Evolutionary conservation across 37 sponge, comb jelly and placozoan genomes (phyloP), one percentile per base, ranked within the genome.

Genomic region (Haliclona indistincta): DNA sequence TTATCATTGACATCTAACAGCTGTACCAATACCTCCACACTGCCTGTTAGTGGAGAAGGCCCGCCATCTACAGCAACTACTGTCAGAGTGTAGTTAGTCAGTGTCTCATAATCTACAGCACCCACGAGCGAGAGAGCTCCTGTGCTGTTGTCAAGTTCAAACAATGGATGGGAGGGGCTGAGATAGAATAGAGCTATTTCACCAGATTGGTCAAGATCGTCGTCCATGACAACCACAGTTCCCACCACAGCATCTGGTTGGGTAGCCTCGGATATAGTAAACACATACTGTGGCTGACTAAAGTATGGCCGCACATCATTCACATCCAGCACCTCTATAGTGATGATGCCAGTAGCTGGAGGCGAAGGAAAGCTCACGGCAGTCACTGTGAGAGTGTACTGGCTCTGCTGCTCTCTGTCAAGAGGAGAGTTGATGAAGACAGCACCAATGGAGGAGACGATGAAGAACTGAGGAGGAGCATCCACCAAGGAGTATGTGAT

Each of bases 1-100:
- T 94, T 94, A 63, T 94, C 95, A 58, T 94, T 94, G 33, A 84
- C 38, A 67, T 94, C 91, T 11, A 61, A 0, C 38, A 94, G 77
- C 39, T 25, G 37, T 23, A 94, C 54, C 20, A 32, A 43, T 42
- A 94, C 74, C 8, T 49, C 37, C 13, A 79, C 30, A 3, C 64
- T 40, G 56, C 83, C 83, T 22, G 47, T 87, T 19, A 64, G 81
- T 39, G 44, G 56, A 30, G 85, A 74, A 1, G 39, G 11, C 0
- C 87, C 86, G 33, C 80, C 76, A 64, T 87, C 93, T 2, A 25
- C 49, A 6, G 84, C 93, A 47, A 47, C 64, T 20, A 87, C 77
- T 3, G 35, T 76, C 63, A 92, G 65, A 1, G 8, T 22, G 75
- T 92, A 75, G 38, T 19, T 17, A 13, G 38, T 38, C 4, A 41